Evolutionary conservation across 2,113 vertebrate species (phyloP).

Genomic region (Thalassoma bifasciatum): DNA sequence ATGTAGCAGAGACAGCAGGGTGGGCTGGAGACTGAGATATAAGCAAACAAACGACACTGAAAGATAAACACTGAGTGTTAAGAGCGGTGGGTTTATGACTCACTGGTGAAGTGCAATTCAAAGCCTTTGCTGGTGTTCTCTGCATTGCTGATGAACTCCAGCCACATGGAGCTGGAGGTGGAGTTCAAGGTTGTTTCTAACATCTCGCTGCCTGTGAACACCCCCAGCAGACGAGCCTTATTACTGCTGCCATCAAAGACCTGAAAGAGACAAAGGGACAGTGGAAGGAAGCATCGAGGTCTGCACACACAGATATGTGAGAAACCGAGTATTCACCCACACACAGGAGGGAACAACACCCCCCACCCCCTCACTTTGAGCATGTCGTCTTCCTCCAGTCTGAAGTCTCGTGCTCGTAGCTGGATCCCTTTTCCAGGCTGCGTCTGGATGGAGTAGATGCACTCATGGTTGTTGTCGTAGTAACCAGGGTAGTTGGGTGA

Average conservation of each 20-base stretch:
- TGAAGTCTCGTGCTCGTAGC: slow-evolving; percentile 91
- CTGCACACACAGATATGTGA: slow-evolving; percentile 14
- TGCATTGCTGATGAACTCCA: slow-evolving; percentile 92
- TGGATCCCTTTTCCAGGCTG: slow-evolving; percentile 97
- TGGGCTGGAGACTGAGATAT: not conserved
- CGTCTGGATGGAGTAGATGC: slow-evolving; percentile 99
- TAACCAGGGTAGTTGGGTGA: slow-evolving; percentile 97
- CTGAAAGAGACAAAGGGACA: slow-evolving; percentile 70
- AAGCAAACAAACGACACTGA: not conserved
- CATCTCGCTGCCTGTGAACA: slow-evolving; percentile 89
- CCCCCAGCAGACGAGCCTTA: slow-evolving; percentile 90
- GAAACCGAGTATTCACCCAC: slow-evolving; percentile 10
- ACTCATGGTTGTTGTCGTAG: slow-evolving; percentile 97
- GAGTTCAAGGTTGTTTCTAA: slow-evolving; percentile 91
- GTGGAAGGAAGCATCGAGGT: slow-evolving; percentile 37
- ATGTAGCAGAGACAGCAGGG: not conserved
- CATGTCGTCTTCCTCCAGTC: slow-evolving; percentile 91
- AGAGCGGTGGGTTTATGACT: slow-evolving; percentile 69
- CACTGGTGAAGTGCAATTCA: slow-evolving; percentile 96
- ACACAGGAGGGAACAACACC: not conserved
- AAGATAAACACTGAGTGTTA: not conserved
- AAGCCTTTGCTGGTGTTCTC: slow-evolving; percentile 97
- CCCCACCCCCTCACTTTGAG: slow-evolving; percentile 87
- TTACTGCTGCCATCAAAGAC: slow-evolving; percentile 96
- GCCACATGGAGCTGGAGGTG: slow-evolving; percentile 97